Evolutionary conservation across 2,797 vertebrate species (phyloP), one percentile per base, ranked within the genome.

Genomic region (Sylvilagus floridanus): DNA sequence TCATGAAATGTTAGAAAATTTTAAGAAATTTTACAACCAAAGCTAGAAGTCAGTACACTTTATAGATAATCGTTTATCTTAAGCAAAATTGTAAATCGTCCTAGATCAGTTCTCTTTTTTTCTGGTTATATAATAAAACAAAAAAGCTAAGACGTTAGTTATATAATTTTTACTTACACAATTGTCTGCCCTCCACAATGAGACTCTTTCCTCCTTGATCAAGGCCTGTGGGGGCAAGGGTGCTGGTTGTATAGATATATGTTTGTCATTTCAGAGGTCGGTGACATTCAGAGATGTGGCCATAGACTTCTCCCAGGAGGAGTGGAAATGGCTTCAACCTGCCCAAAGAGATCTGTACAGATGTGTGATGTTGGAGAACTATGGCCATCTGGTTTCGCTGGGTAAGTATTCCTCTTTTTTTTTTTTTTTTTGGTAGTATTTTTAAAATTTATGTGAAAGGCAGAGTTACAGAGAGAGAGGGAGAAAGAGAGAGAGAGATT

Each of bases 281-380:
- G 94, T 97, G 94, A 96, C 95, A 2, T 98, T 97, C 89, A 88
- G 92, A 72, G 97, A 98, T 54, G 97, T 98, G 89, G 97, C 97
- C 5, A 71, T 97, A 37, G 96, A 96, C 83, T 97, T 98, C 90
- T 97, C 97, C 52, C 84, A 21, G 57, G 96, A 96, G 69, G 97
- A 98, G 69, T 98, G 98, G 97, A 89, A 79, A 12, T 81, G 95
- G 88, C 91, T 98, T 47, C 94, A 82, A 22, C 96, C 97, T 72
- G 88, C 94, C 84, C 98, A 97, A 21, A 91, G 86, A 28, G 95
- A 93, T 42, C 28, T 98, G n/a, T 97, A 97, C 63, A 91, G 87
- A 83, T 90, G 88, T 6, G 96, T 97, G 4, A 97, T 96, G 97
- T 57, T 96, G 83, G 97, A 97, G 90, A 98, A 95, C 92, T 98